These are phyloP conservation scores for Eretmocerus hayati DNA, from an alignment of 2,888 invertebrate species.

Conservation along the genomic window DNA sequence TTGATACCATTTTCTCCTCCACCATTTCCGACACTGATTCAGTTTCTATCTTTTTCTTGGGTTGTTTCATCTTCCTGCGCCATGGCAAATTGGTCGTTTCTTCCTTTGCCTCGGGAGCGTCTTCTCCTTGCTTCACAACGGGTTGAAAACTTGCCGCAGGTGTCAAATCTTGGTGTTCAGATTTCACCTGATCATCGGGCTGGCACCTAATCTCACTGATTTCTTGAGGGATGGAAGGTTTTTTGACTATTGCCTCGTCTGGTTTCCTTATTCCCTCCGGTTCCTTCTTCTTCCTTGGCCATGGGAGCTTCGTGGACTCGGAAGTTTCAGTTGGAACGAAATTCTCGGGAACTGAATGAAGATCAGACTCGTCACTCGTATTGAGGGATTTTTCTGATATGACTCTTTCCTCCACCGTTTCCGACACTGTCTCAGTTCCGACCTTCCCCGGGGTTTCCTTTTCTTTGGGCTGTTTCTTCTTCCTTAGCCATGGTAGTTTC, in stretches of 20 bases:
- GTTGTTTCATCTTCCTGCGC: slow-evolving; percentile 21
- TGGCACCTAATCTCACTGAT: slow-evolving; percentile 48
- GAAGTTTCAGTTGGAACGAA: no score
- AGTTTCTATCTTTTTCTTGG: no score
- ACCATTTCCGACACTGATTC: no score
- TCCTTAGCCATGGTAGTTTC: not conserved
- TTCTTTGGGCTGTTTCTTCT: not conserved
- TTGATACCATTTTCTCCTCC: not conserved
- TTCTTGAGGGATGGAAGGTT: slow-evolving; percentile 25
- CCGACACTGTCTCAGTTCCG: not conserved
- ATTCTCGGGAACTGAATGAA: no score
- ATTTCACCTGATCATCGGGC: slow-evolving; percentile 6
- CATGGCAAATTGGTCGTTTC: no score
- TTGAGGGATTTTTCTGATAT: slow-evolving; percentile 11
- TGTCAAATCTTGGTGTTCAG: slow-evolving; percentile 6
- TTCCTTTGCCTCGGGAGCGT: no score
- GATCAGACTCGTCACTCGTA: slow-evolving; percentile 15
- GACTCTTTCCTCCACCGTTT: no score
- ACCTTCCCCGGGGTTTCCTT: no score
- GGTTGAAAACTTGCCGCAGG: slow-evolving; percentile 15
- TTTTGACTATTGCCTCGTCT: slow-evolving; percentile 23
- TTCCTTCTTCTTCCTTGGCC: slow-evolving; percentile 34
- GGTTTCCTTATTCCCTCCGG: slow-evolving; percentile 34
- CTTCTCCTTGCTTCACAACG: no score
- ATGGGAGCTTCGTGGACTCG: slow-evolving; percentile 30